Conservation (phyloP, 2,888 invertebrate species). For the Drosophila demipolita region DNA sequence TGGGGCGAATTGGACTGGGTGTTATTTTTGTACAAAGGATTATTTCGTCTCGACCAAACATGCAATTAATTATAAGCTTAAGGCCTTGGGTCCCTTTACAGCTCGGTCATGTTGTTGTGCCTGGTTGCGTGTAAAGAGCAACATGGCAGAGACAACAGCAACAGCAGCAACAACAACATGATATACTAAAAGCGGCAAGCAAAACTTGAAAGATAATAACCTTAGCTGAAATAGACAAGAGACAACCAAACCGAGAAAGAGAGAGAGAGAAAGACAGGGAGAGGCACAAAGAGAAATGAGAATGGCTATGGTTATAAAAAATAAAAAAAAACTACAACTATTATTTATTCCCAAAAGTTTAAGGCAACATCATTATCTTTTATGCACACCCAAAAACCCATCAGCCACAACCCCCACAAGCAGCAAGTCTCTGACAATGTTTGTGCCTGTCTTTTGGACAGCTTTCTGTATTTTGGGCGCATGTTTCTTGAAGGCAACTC, state of each 20-base stretch:
- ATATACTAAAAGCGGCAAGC: slow-evolving; percentile 47
- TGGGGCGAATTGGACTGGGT: slow-evolving; percentile 52
- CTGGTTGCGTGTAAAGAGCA: slow-evolving; percentile 61
- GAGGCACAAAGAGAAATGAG: slow-evolving; percentile 8
- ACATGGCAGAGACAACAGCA: slow-evolving; percentile 59
- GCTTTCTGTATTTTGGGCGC: slow-evolving; percentile 27
- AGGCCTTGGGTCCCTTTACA: slow-evolving; percentile 83
- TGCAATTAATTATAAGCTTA: slow-evolving; percentile 85
- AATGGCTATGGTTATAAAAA: slow-evolving; percentile 16
- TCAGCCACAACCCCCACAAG: slow-evolving; percentile 10
- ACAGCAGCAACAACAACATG: slow-evolving; percentile 43
- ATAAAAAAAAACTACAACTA: slow-evolving; percentile 66
- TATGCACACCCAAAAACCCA: slow-evolving; percentile 66
- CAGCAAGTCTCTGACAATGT: slow-evolving; percentile 45
- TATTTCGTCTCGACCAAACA: slow-evolving; percentile 85
- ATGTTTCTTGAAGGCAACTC: slow-evolving; percentile 53
- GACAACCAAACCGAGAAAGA: slow-evolving; percentile 5
- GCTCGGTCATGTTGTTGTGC: slow-evolving; percentile 67
- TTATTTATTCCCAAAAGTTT: slow-evolving; percentile 84
- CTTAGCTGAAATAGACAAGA: slow-evolving; percentile 65
- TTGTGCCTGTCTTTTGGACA: slow-evolving; percentile 41
- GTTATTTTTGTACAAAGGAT: slow-evolving; percentile 82
- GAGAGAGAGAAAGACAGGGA: slow-evolving; percentile 2
- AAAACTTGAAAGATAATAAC: slow-evolving; percentile 83
- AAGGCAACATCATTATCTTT: slow-evolving; percentile 84